Percentiles rank a stretch among this genome's conserved stretches.
Conservation (phyloP, 1,140 invertebrate genomes). For the Cheumatopsyche charites region DNA sequence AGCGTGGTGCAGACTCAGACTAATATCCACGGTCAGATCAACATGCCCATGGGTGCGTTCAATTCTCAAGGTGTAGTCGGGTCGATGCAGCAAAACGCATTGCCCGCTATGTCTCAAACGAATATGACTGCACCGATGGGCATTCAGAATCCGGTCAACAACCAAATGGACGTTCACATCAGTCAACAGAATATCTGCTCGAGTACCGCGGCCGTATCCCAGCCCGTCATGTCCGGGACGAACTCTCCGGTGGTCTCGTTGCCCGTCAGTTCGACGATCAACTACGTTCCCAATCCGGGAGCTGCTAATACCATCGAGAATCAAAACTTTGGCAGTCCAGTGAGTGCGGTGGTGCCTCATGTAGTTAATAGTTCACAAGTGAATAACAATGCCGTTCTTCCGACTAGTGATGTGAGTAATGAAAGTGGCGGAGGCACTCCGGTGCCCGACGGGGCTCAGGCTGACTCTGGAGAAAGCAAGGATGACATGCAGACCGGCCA, state of each 20-base stretch:
- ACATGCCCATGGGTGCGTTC: conserved; percentile 44
- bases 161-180: conserved; percentile 44
- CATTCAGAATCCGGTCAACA: conserved; percentile 41
- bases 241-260: conserved; percentile 61
- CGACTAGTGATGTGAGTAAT: conserved; percentile 56
- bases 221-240: conserved; percentile 53
- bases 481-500: conserved; percentile 56
- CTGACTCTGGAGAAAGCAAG: conserved; percentile 57
- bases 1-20: conserved; percentile 60
- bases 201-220: conserved; percentile 38
- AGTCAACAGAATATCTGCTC: conserved; percentile 55
- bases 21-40: conserved; percentile 52
- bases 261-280: conserved; percentile 58
- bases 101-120: conserved; percentile 59
- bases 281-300: conserved; percentile 54
- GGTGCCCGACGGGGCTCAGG: conserved; percentile 52
- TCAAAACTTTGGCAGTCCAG: conserved; percentile 61
- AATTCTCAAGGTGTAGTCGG: conserved; percentile 40
- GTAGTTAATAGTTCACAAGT: conserved; percentile 58
- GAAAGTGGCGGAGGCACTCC: conserved; percentile 51
- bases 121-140: conserved; percentile 53
- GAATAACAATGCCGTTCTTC: conserved; percentile 59
- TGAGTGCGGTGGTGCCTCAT: conserved; percentile 60
- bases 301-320: conserved; percentile 51
- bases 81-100: conserved; percentile 50